Evolutionary conservation across 2,888 invertebrate species (phyloP).

Genomic region (Petrophora chlorosata): DNA sequence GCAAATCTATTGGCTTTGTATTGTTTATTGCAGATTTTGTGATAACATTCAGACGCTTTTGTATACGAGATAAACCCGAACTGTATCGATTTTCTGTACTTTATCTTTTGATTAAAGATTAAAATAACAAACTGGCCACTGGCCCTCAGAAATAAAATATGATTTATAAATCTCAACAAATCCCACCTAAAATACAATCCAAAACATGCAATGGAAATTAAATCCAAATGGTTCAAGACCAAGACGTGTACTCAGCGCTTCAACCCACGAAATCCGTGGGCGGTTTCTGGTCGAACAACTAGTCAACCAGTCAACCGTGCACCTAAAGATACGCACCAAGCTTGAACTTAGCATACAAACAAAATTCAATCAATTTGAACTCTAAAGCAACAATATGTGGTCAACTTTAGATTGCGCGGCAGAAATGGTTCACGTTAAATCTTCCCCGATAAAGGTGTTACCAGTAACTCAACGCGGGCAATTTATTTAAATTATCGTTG

Average conservation of each 20-base stretch:
- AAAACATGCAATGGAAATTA: slow-evolving; percentile 30
- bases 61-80: too few relatives aligned
- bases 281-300: slow-evolving; percentile 39
- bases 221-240: slow-evolving; percentile 41
- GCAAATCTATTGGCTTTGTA: too few relatives aligned
- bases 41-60: too few relatives aligned
- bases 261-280: slow-evolving; percentile 49
- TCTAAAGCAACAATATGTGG: slow-evolving; percentile 2
- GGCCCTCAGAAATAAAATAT: too few relatives aligned
- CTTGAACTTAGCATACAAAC: slow-evolving; percentile 2
- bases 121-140: too few relatives aligned
- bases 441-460: slow-evolving; percentile 37
- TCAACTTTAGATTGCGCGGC: slow-evolving; percentile 4
- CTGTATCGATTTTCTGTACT: too few relatives aligned
- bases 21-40: too few relatives aligned
- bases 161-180: too few relatives aligned
- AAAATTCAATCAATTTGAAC: slow-evolving; percentile 7
- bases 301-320: slow-evolving; percentile 40
- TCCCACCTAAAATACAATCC: slow-evolving; percentile 25
- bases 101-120: too few relatives aligned
- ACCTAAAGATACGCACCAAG: slow-evolving; percentile 15
- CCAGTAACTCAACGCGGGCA: slow-evolving; percentile 48
- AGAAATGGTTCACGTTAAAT: slow-evolving; percentile 21
- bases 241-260: slow-evolving; percentile 37
- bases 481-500: slow-evolving; percentile 58